Base-by-base conservation (phyloP, 2,888 invertebrate species). In the Balanococcus diminutus region DNA sequence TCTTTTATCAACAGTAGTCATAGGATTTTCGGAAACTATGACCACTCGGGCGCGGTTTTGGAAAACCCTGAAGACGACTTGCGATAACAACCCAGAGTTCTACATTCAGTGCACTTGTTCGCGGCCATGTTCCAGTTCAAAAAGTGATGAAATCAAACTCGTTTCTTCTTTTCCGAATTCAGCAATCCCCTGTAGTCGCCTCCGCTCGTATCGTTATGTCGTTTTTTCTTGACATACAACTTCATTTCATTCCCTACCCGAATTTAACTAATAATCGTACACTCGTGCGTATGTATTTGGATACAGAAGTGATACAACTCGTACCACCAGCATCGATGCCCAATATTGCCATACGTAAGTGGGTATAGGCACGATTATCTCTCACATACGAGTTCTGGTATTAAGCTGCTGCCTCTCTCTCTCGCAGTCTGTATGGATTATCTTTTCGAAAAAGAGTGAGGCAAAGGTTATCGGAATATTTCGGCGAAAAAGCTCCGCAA, bases 111-210 rank as follows among this genome's bases (percentile, higher is more conserved):
- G 51, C n/a, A 51, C 51, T 51, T 51, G 51, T 51, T n/a, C n/a
- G 51, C 56, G 56, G 56, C 56, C 56, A 56, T 56, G 56, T 56
- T 56, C 56, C 56, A 56, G 56, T 22, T 56, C 56, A 56, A 56
- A 56, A 46, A 56, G 22, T 56, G 19, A 56, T 56, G 56, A 56
- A 56, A 56, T 56, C 56, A 56, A 56, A 56, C 56, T 56, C 22
- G 56, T 56, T 56, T 56, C 11, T 22, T 56, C 11, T 56, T 56
- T 56, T 22, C 22, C 56, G 56, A 56, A 56, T 56, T 56, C 56
- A 56, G 6, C 6, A 56, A 6, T 11, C 4, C 56, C 56, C 22
- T 22, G 22, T 56, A 6, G 22, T 56, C 22, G 5, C 22, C 6
- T 4, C 1, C 56, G 22, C 22, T 19, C 9, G 9, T 56, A 22